Evolutionary conservation across 2,888 invertebrate genomes (phyloP).

Genomic region (Drosophila nigricruria): DNA sequence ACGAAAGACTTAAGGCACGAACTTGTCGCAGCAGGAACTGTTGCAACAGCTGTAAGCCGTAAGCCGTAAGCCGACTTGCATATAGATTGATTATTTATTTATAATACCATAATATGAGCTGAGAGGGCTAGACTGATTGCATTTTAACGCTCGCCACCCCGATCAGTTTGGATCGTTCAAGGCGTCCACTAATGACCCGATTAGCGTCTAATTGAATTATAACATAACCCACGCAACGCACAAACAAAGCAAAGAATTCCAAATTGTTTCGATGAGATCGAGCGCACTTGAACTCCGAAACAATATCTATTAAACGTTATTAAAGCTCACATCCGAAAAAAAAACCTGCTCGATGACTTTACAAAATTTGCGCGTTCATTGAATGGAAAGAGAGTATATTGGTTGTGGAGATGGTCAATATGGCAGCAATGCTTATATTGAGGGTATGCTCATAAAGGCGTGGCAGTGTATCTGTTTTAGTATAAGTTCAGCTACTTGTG

Average conservation of each 20-base stretch:
- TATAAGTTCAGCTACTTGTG: not conserved
- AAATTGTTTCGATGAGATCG: slow-evolving; percentile 45
- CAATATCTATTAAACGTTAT: slow-evolving; percentile 22
- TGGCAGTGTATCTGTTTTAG: not conserved
- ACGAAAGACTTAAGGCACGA: slow-evolving; percentile 74
- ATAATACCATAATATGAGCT: slow-evolving; percentile 31
- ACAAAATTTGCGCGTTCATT: slow-evolving; percentile 20
- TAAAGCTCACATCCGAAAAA: slow-evolving; percentile 23
- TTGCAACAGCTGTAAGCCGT: slow-evolving; percentile 62
- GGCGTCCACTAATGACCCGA: slow-evolving; percentile 62
- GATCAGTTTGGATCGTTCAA: slow-evolving; percentile 23
- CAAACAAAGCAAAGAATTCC: slow-evolving; percentile 39
- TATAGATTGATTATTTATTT: slow-evolving; percentile 73
- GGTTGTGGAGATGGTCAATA: not conserved
- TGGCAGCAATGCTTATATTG: not conserved
- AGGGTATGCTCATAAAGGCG: not conserved
- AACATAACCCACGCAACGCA: slow-evolving; percentile 55
- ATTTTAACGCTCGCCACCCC: slow-evolving; percentile 42
- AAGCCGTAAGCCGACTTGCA: slow-evolving; percentile 68
- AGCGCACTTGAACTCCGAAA: slow-evolving; percentile 63
- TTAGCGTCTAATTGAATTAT: slow-evolving; percentile 74
- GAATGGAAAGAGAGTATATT: not conserved
- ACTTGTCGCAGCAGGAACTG: slow-evolving; percentile 78
- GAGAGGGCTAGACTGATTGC: slow-evolving; percentile 61
- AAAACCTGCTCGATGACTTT: slow-evolving; percentile 40